A percentile compares a stretch with the other conserved stretches of the same genome.
Evolutionary conservation across 2,888 invertebrate species (phyloP).

Genomic region (Norana najaformis): DNA sequence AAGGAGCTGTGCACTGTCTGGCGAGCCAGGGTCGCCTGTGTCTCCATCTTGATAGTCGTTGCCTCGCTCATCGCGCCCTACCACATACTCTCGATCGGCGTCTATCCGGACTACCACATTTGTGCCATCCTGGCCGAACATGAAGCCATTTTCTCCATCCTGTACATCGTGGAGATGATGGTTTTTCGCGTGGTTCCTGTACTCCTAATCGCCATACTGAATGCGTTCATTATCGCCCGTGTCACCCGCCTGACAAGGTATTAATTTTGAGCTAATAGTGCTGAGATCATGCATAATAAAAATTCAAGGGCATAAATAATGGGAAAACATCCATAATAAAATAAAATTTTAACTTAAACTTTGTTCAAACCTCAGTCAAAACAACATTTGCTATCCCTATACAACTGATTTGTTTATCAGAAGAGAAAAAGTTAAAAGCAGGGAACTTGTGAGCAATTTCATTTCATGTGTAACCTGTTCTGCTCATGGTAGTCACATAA

Average conservation of each 20-base stretch:
- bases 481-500: neutral
- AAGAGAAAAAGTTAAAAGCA: no score
- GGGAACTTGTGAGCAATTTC: no score
- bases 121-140: constrained; percentile 36
- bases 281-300: no score
- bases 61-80: constrained; percentile 42
- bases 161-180: constrained; percentile 40
- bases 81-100: constrained; percentile 42
- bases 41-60: constrained; percentile 35
- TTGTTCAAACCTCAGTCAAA: neutral
- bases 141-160: constrained; percentile 37
- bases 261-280: neutral
- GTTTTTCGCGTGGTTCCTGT: constrained; percentile 45
- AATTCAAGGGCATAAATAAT: no score
- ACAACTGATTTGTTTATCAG: neutral
- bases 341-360: neutral
- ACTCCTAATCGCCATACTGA: constrained; percentile 45
- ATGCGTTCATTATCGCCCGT: constrained; percentile 46
- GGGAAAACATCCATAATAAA: neutral
- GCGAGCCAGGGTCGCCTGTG: constrained; percentile 40
- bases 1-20: constrained; percentile 45
- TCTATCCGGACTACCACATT: constrained; percentile 35
- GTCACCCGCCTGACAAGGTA: constrained; percentile 35
- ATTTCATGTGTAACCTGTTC: neutral
- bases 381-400: neutral